Conservation (phyloP, 1,140 invertebrate genomes). For the Drosophila truncata region DNA sequence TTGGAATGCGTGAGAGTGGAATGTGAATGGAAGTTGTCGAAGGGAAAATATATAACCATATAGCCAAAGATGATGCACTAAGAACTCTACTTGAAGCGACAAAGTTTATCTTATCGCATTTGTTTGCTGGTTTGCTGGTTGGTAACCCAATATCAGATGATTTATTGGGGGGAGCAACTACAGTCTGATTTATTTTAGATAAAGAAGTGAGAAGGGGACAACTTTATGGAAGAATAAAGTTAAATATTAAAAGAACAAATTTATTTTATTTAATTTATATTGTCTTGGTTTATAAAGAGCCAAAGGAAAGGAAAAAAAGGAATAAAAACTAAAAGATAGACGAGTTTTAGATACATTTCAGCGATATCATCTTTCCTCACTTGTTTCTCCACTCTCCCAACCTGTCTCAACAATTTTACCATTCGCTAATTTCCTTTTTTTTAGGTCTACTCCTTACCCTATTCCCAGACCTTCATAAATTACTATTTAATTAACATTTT, state of each 20-base stretch:
- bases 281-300: background rate
- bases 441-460: background rate
- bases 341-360: no score
- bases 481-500: conserved; percentile 74
- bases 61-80: conserved; percentile 28
- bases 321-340: no score
- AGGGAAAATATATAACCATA: conserved; percentile 14
- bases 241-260: background rate
- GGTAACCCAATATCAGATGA: conserved; percentile 44
- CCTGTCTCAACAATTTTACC: conserved; percentile 18
- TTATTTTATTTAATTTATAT: background rate
- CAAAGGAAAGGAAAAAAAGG: background rate
- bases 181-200: conserved; percentile 25
- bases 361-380: background rate
- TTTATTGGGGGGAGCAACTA: conserved; percentile 25
- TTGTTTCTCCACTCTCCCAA: no score
- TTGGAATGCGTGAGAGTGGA: conserved; percentile 58
- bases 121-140: conserved; percentile 17
- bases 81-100: conserved; percentile 5
- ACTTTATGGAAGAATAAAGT: no score
- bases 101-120: conserved; percentile 36
- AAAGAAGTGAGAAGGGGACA: conserved; percentile 1
- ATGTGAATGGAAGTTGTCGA: conserved; percentile 25
- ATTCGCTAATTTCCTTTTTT: background rate
- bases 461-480: conserved; percentile 53